Conservation (phyloP, 2,113 vertebrate genomes). For the Condylura cristata region DNA sequence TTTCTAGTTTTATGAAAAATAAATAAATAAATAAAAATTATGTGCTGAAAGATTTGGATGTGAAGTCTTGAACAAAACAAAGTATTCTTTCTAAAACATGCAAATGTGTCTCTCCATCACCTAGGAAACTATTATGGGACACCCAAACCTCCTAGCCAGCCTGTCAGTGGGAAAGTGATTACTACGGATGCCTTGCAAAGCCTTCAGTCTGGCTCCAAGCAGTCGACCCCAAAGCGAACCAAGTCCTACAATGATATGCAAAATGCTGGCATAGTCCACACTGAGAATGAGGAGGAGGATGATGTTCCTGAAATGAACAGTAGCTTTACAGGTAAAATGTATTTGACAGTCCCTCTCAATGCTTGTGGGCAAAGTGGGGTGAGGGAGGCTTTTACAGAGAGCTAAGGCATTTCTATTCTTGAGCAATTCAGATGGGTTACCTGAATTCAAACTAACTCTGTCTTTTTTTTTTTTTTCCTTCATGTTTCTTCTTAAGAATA, state of each 20-base stretch:
- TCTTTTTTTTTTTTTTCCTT: neutral
- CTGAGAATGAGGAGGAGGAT: conserved; percentile 95
- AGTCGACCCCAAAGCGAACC: conserved; percentile 94
- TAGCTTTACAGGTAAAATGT: conserved; percentile 96
- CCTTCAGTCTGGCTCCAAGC: conserved; percentile 93
- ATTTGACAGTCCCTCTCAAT: fast-evolving
- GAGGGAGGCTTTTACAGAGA: neutral
- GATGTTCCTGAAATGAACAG: conserved; percentile 99
- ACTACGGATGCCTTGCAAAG: conserved; percentile 95
- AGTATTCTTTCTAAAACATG: conserved; percentile 86
- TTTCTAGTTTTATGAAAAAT: too few species aligned
- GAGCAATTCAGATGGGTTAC: neutral
- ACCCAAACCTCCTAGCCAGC: conserved; percentile 98
- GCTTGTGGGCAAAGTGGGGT: neutral
- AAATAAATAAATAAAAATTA: too few species aligned
- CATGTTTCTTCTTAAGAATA: neutral
- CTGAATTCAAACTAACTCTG: neutral
- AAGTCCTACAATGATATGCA: conserved; percentile 99
- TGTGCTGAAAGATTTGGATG: conserved; percentile 61
- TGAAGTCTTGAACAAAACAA: conserved; percentile 45
- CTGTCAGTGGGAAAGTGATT: conserved; percentile 97
- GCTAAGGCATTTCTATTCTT: neutral
- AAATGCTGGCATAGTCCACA: conserved; percentile 98
- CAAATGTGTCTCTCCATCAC: conserved; percentile 91
- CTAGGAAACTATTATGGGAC: conserved; percentile 99